Conservation (phyloP, 2,797 vertebrate species). For the Onychomys torridus region DNA sequence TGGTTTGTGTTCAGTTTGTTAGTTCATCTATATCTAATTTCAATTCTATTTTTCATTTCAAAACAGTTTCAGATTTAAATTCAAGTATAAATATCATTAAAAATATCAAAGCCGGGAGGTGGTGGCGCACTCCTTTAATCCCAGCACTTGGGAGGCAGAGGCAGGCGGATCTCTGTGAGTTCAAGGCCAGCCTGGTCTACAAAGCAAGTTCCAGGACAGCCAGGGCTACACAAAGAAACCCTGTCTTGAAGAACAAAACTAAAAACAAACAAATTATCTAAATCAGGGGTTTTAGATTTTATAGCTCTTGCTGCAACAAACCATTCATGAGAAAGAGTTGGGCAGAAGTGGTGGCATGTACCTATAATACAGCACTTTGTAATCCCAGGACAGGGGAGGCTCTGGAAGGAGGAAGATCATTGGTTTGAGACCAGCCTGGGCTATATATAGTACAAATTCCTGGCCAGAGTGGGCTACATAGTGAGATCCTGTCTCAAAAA, state of each 20-base stretch:
- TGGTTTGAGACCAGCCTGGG: neutral
- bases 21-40: constrained; percentile 55
- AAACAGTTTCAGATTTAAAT: constrained; percentile 39
- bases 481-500: neutral
- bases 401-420: neutral
- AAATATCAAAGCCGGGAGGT: neutral
- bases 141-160: neutral
- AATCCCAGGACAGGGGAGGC: neutral
- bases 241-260: neutral
- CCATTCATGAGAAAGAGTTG: neutral
- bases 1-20: neutral
- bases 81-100: constrained; percentile 35
- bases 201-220: neutral
- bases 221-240: neutral
- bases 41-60: constrained; percentile 64
- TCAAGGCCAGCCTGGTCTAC: neutral
- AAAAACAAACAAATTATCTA: neutral
- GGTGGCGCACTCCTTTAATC: neutral
- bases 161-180: neutral
- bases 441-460: neutral
- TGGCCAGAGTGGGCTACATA: neutral
- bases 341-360: neutral
- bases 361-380: neutral
- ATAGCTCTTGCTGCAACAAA: constrained; percentile 23
- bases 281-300: constrained; percentile 58